phyloP scores from a whole-genome alignment of 2,113 vertebrate genomes.

The Onychorhynchus coronatus region DNA sequence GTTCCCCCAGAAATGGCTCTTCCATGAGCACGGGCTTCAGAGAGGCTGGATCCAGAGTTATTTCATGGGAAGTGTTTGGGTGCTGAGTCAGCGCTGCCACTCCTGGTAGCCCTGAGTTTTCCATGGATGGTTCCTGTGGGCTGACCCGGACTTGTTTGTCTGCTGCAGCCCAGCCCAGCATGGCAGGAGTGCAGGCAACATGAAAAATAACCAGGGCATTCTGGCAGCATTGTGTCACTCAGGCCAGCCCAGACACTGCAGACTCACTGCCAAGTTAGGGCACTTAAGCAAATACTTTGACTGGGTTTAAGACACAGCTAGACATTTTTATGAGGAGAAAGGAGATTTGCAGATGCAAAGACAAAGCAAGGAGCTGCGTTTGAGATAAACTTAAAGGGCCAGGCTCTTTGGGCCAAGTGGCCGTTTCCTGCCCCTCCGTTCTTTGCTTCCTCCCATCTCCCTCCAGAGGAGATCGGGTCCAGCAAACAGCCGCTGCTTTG shows the following conservation, averaged over 20 bases:
- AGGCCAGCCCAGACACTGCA: neutral
- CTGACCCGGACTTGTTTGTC: constrained; percentile 11
- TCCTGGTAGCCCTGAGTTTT: neutral
- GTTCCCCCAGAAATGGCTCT: neutral
- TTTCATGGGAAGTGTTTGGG: neutral
- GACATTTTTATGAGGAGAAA: constrained; percentile 65
- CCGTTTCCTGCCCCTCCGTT: constrained; percentile 42
- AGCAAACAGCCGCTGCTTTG: neutral
- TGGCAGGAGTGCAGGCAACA: constrained; percentile 23
- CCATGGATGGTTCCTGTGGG: neutral
- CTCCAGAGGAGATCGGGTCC: neutral
- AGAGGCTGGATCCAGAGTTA: neutral
- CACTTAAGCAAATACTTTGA: constrained; percentile 56
- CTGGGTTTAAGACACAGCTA: constrained; percentile 59
- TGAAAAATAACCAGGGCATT: constrained; percentile 58
- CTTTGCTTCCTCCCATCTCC: constrained; percentile 10
- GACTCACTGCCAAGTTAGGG: constrained; percentile 33
- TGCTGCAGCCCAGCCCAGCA: neutral
- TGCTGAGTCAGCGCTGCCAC: constrained; percentile 1
- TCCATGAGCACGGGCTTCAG: neutral
- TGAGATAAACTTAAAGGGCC: constrained; percentile 57
- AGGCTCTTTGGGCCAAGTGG: constrained; percentile 61
- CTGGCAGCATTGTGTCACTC: constrained; percentile 39
- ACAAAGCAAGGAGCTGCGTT: constrained; percentile 54
- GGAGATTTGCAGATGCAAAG: constrained; percentile 59